A percentile compares a stretch with the other conserved stretches of the same genome.
These are phyloP conservation scores for Loxodonta africana DNA, from an alignment of 2,113 vertebrate species.

Conservation along the genomic window DNA sequence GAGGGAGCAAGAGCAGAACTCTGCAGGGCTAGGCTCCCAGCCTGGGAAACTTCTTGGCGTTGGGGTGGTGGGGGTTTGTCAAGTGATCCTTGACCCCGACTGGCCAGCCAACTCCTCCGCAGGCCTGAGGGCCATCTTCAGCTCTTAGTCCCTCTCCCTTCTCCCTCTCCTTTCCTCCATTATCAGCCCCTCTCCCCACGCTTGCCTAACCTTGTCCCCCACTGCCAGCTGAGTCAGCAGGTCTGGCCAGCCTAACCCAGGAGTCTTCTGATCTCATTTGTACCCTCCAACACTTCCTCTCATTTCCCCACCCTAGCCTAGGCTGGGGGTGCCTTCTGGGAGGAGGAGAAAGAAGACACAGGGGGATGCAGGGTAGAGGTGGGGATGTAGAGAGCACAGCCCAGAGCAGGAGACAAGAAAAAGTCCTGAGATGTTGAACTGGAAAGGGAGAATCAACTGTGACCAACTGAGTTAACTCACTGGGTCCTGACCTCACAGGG, in stretches of 20 bases:
- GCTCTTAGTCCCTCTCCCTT: not conserved
- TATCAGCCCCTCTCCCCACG: not conserved
- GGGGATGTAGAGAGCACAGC: too few species aligned
- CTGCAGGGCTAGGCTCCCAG: not conserved
- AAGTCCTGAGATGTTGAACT: not conserved
- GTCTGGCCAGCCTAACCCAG: not conserved
- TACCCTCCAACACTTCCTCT: not conserved
- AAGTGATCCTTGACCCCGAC: too few species aligned
- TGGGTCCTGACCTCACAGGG: fast-evolving
- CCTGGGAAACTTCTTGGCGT: not conserved
- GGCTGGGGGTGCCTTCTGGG: not conserved
- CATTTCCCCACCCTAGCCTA: fast-evolving
- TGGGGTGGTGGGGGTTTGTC: not conserved
- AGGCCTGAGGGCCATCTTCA: not conserved
- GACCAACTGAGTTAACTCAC: not conserved
- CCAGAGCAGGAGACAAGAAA: not conserved
- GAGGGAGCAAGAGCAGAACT: too few species aligned
- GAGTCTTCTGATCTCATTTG: not conserved
- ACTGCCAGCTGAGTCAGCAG: not conserved
- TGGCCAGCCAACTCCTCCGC: not conserved
- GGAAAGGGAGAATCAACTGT: not conserved
- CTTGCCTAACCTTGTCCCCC: not conserved
- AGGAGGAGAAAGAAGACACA: too few species aligned
- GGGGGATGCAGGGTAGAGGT: not conserved
- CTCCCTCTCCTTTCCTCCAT: too few species aligned